Base-by-base conservation (phyloP, 2,797 vertebrate genomes). In the Tinamus major region DNA sequence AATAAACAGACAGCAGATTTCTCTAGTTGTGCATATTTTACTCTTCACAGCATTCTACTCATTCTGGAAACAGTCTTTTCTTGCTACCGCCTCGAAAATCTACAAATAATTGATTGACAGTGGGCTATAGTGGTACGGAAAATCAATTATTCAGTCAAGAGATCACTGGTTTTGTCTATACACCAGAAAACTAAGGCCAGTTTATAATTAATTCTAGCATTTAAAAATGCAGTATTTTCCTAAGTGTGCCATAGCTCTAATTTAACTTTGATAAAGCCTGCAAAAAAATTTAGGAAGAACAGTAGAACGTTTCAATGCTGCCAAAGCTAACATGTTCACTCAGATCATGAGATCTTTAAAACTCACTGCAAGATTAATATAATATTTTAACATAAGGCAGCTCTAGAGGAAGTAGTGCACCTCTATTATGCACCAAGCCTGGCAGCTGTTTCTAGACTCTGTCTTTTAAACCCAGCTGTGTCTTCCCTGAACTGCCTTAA, bases 391-490 rank as follows among this genome's bases (percentile, higher is more conserved):
- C 41, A 58, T 49, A 90, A 91, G 37, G 41, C 72, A 79, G 16
- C 65, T 89, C 75, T 69, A 74, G 68, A 93, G 21, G n/a, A 93
- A 82, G 29, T 55, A 76, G 82, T 82, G 39, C 53, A 82, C 77
- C 20, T 91, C 85, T 37, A 31, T 62, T 79, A 58, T 48, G 48
- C 82, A 53, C 78, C 75, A 79, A 89, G 35, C 46, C 72, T 72
- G 24, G 68, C 64, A 94, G 72, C 62, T 82, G 75, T 94, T 68
- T 27, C 55, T 61, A 80, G 70, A 49, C 37, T 90, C 80, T 91
- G 79, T 59, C 15, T 80, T 92, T 90, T 90, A 95, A 94, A 88
- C 10, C 59, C 75, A 88, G 78, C 69, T 94, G 78, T 89, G 64
- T 78, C 74, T 90, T 86, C 74, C 63, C 71, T 64, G 39, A 94